Conservation (phyloP, 2,113 vertebrate genomes). For the Uria aalge region DNA sequence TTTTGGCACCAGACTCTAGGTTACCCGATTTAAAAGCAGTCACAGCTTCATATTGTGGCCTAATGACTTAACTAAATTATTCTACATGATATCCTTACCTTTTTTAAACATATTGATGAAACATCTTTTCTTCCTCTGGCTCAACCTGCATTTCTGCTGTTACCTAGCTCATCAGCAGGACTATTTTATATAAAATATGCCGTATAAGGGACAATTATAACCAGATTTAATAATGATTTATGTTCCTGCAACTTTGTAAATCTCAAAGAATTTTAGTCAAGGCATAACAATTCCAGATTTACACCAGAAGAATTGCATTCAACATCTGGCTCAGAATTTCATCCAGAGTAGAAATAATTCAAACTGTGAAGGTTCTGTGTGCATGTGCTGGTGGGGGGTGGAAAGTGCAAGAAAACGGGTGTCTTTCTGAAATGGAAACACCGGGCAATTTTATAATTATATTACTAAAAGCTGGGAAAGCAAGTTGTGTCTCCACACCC, state of each 20-base stretch:
- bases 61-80: neutral
- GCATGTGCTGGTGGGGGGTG: neutral
- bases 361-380: neutral
- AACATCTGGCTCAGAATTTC: neutral
- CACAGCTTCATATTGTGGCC: neutral
- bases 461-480: neutral
- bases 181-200: neutral
- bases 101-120: neutral
- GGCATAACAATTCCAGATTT: neutral
- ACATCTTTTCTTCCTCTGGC: neutral
- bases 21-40: constrained; percentile 68
- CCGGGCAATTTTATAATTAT: neutral
- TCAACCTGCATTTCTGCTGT: neutral
- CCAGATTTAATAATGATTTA: neutral
- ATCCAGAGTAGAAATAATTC: neutral
- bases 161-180: neutral
- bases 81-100: neutral
- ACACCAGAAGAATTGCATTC: neutral
- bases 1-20: constrained; percentile 75
- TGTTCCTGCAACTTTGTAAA: neutral
- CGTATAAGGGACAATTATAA: neutral
- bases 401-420: neutral
- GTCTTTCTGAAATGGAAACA: neutral
- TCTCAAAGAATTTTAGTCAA: neutral
- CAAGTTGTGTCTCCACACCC: neutral